Conservation (phyloP, 2,888 invertebrate genomes). For the Gortyna flavago region DNA sequence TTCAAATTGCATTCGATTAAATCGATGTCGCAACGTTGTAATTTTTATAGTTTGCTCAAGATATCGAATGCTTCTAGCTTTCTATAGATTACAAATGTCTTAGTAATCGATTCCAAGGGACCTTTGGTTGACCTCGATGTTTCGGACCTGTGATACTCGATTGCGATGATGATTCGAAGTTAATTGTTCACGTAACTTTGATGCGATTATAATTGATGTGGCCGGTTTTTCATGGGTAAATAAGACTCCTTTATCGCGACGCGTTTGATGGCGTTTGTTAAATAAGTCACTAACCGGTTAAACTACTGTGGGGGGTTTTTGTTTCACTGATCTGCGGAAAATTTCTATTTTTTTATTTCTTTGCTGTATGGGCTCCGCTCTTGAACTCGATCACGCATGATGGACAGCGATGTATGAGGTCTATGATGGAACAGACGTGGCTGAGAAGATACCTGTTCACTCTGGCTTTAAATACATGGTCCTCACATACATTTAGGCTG, state of each 20-base stretch:
- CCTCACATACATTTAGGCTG: not conserved
- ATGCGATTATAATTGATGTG: constrained; percentile 54
- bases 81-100: constrained; percentile 56
- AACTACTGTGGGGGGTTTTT: not conserved
- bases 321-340: constrained; percentile 29
- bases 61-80: constrained; percentile 47
- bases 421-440: too few relatives aligned
- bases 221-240: constrained; percentile 38
- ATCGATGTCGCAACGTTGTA: constrained; percentile 59
- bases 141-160: constrained; percentile 40
- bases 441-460: too few relatives aligned
- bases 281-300: constrained; percentile 36
- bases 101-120: constrained; percentile 50
- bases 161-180: constrained; percentile 42
- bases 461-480: too few relatives aligned
- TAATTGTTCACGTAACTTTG: constrained; percentile 40
- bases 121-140: constrained; percentile 55
- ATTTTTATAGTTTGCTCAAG: constrained; percentile 55
- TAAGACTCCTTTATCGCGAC: constrained; percentile 11
- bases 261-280: constrained; percentile 15
- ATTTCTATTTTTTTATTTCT: too few relatives aligned
- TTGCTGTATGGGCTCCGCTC: too few relatives aligned
- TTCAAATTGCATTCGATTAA: constrained; percentile 55
- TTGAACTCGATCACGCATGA: too few relatives aligned
- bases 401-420: too few relatives aligned